Percentiles rank a stretch among this genome's conserved stretches.
Evolutionary conservation across 2,797 vertebrate species (phyloP).

Genomic region (Carapus acus): DNA sequence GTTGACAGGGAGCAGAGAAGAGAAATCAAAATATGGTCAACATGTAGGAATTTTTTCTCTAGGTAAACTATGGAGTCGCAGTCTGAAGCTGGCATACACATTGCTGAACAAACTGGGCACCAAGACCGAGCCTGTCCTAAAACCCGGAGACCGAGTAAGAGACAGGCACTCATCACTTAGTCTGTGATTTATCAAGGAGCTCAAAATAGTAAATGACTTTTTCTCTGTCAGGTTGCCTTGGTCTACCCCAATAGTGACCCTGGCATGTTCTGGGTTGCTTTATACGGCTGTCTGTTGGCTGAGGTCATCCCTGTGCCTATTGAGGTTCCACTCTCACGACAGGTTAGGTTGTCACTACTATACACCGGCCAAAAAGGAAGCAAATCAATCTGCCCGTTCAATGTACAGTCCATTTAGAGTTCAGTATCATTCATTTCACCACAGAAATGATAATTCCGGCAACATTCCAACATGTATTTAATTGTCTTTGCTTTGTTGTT

Average conservation of each 20-base stretch:
- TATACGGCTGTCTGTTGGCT: constrained; percentile 94
- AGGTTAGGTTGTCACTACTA: constrained; percentile 73
- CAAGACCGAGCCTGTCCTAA: constrained; percentile 91
- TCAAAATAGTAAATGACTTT: not conserved
- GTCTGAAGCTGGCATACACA: constrained; percentile 94
- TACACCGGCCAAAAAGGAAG: not conserved
- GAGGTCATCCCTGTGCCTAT: constrained; percentile 98
- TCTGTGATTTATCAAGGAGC: not conserved
- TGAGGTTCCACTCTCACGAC: constrained; percentile 94
- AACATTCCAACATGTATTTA: constrained; percentile 8
- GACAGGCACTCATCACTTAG: not conserved
- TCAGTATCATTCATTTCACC: too few relatives aligned
- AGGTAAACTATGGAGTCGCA: constrained; percentile 98
- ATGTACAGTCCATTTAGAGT: too few relatives aligned
- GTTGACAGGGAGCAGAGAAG: too few relatives aligned
- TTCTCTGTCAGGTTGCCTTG: constrained; percentile 82
- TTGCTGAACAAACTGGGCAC: constrained; percentile 96
- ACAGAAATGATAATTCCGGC: too few relatives aligned
- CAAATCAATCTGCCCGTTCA: too few relatives aligned
- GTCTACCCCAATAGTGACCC: constrained; percentile 98
- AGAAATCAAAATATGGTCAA: too few relatives aligned
- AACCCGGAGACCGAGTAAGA: constrained; percentile 90
- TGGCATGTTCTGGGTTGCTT: constrained; percentile 97
- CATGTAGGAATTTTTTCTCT: constrained; percentile 5
- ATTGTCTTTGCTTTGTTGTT: constrained; percentile 2